A percentile compares a stretch with the other conserved stretches of the same genome.
Conservation (phyloP, 2,888 invertebrate species). For the Tubulanus polymorphus region DNA sequence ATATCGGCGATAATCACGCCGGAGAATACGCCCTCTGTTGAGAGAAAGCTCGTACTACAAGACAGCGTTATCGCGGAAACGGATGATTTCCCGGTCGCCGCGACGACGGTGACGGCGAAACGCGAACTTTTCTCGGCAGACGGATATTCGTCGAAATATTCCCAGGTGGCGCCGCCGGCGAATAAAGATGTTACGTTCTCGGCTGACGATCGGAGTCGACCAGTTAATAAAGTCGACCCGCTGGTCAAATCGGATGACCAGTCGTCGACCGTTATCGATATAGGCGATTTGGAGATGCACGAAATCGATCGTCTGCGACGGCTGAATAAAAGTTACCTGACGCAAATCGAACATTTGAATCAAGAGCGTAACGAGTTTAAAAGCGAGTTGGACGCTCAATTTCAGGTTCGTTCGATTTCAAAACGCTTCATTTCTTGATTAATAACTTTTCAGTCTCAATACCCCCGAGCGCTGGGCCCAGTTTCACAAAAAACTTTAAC, state of each 20-base stretch:
- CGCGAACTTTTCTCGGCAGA: not conserved
- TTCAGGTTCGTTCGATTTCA: not conserved
- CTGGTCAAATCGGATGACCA: not conserved
- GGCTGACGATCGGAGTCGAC: not conserved
- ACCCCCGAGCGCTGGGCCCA: too few species aligned
- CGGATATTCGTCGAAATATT: not conserved
- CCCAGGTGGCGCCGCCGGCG: not conserved
- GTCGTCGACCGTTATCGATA: not conserved
- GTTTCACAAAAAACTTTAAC: too few species aligned
- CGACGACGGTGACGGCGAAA: not conserved
- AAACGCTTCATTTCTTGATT: too few species aligned
- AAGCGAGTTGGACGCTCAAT: not conserved
- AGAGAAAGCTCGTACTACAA: not conserved
- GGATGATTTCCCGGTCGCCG: not conserved
- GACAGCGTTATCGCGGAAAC: not conserved
- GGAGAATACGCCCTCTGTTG: not conserved
- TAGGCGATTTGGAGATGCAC: not conserved
- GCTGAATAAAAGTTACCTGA: not conserved
- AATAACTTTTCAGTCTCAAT: too few species aligned
- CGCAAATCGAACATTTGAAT: not conserved
- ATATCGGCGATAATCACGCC: not conserved
- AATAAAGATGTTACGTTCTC: not conserved
- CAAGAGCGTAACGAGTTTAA: not conserved
- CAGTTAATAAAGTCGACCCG: not conserved
- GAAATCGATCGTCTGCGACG: not conserved